phyloP scores from a whole-genome alignment of 2,113 vertebrate genomes.

The Serinus canaria region DNA sequence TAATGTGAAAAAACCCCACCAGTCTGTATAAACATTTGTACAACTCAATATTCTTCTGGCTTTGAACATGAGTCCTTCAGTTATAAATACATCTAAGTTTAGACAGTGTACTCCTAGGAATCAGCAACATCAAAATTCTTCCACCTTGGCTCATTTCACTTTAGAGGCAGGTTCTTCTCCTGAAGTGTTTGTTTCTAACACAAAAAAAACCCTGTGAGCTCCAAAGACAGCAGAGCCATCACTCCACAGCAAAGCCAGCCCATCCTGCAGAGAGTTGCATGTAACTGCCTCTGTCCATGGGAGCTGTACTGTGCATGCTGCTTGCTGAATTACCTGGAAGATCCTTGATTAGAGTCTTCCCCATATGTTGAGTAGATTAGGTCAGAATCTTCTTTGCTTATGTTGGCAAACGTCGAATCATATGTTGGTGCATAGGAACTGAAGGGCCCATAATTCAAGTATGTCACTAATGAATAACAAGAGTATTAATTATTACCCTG shows the following conservation, averaged over 20 bases:
- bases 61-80: background rate
- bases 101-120: background rate
- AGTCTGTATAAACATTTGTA: background rate
- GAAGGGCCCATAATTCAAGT: slow-evolving; percentile 94
- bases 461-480: slow-evolving; percentile 79
- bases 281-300: fast-evolving
- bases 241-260: background rate
- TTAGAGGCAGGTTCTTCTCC: background rate
- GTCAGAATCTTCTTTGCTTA: slow-evolving; percentile 96
- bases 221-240: background rate
- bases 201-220: background rate
- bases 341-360: slow-evolving; percentile 85
- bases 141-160: background rate
- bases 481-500: background rate
- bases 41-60: background rate
- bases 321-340: slow-evolving; percentile 79
- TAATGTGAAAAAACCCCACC: background rate
- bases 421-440: slow-evolving; percentile 93
- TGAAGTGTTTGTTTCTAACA: background rate
- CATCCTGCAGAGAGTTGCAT: background rate
- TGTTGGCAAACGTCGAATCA: slow-evolving; percentile 94
- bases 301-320: background rate
- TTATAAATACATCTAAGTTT: background rate
- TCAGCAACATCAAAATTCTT: background rate
- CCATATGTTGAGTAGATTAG: slow-evolving; percentile 89